phyloP scores from a whole-genome alignment of 1,140 invertebrate species.

The Spodoptera litura region DNA sequence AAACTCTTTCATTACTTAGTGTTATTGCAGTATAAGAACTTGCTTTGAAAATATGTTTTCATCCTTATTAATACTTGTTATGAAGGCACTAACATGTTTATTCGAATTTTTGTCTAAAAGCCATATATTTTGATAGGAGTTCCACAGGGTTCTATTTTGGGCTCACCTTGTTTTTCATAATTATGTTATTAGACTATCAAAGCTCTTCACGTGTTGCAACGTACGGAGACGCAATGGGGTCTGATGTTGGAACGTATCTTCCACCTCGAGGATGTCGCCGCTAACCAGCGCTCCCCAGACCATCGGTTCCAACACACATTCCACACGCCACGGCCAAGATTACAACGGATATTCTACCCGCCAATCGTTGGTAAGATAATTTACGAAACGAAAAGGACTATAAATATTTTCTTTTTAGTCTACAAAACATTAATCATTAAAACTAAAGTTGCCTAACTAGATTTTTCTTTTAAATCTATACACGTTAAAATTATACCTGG shows the following conservation, averaged over 20 bases:
- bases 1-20: too few species aligned
- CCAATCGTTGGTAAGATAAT: constrained; percentile 88
- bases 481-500: too few species aligned
- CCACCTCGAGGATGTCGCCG: constrained; percentile 94
- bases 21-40: too few species aligned
- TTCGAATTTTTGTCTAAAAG: too few species aligned
- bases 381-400: background rate
- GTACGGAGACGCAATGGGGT: constrained; percentile 97
- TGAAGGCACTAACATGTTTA: too few species aligned
- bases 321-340: constrained; percentile 86
- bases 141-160: background rate
- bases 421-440: too few species aligned
- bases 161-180: background rate
- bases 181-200: constrained; percentile 90
- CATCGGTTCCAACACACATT: constrained; percentile 93
- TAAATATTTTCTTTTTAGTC: too few species aligned
- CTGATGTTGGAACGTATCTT: constrained; percentile 93
- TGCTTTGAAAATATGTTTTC: too few species aligned
- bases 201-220: constrained; percentile 94
- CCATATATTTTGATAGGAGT: background rate
- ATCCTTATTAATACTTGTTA: too few species aligned
- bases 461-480: too few species aligned
- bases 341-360: constrained; percentile 88
- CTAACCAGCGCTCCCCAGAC: constrained; percentile 92
- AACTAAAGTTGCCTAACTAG: too few species aligned